Base-by-base conservation (phyloP, 2,888 invertebrate species). In the Acholoe squamosa region DNA sequence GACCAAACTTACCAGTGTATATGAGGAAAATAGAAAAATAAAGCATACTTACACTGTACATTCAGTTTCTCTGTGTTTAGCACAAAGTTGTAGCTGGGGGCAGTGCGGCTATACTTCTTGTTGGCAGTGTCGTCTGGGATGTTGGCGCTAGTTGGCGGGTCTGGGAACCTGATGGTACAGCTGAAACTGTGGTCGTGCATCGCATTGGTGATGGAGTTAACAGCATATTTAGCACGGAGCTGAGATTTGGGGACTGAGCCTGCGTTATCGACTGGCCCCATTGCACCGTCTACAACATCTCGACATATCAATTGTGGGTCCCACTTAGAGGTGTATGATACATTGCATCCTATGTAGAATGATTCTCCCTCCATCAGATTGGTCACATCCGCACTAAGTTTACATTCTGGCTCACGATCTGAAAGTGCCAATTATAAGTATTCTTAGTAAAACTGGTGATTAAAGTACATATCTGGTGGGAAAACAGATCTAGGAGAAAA, bases 21-120 rank as follows among this genome's bases (percentile, higher is more conserved):
- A n/a, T n/a, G n/a, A n/a, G n/a, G n/a, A n/a, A n/a, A n/a, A n/a
- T n/a, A n/a, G n/a, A n/a, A n/a, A n/a, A n/a, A n/a, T n/a, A n/a
- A n/a, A n/a, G n/a, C n/a, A n/a, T n/a, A 10, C 80, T 80, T 80
- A 80, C 80, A 80, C 22, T 80, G 80, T 22, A 80, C 80, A 43
- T 80, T 80, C 43, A 80, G 16, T 7, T 19, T 33, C 12, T 16
- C 19, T 14, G 80, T 34, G 34, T 19, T 33, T 34, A 33, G 19
- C 0, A 34, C 3, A 43, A 34, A 80, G 34, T 0, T 22, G 80
- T 80, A 80, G 19, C 16, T 34, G 43, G 80, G 80, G 12, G 33
- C 34, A 3, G 7, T 43, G 16, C 33, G 80, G 80, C 43, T 80
- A 43, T 80, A 80, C 43, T 34, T 43, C 12, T 33, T 19, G 16